phyloP scores from a whole-genome alignment of 1,140 invertebrate genomes.

The Pseudomyrmex sp. region DNA sequence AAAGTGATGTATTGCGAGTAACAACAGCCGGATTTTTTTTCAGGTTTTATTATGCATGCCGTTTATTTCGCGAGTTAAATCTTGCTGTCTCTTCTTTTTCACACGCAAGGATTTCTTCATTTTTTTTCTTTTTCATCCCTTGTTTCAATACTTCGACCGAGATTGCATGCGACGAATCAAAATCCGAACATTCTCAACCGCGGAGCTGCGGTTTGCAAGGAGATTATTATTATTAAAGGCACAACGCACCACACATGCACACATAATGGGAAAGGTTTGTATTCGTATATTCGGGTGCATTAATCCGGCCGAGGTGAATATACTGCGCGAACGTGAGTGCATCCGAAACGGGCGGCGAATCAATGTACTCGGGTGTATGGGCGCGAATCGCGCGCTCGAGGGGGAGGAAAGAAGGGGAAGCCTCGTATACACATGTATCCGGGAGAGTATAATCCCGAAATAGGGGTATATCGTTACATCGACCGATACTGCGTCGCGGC shows the following conservation, averaged over 20 bases:
- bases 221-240: conserved; percentile 38
- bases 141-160: conserved; percentile 7
- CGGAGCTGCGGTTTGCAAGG: not conserved
- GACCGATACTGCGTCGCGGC: conserved; percentile 36
- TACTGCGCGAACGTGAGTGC: not conserved
- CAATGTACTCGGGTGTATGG: conserved; percentile 16
- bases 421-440: not conserved
- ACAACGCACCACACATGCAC: not conserved
- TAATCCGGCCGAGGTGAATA: conserved; percentile 23
- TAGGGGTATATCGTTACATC: conserved; percentile 34
- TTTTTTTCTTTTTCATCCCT: not conserved
- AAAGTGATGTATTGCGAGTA: conserved; percentile 64
- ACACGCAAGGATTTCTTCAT: no score
- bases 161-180: conserved; percentile 4
- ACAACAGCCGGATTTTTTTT: conserved; percentile 43
- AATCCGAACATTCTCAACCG: not conserved
- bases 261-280: not conserved
- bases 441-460: conserved; percentile 41
- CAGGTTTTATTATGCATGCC: conserved; percentile 65
- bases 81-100: not conserved
- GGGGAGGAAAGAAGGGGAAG: no score
- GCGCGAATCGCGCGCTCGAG: not conserved
- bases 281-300: not conserved
- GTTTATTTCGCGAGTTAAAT: conserved; percentile 53
- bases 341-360: conserved; percentile 11